Base-by-base conservation (phyloP, 2,113 vertebrate species). In the Peromyscus leucopus region DNA sequence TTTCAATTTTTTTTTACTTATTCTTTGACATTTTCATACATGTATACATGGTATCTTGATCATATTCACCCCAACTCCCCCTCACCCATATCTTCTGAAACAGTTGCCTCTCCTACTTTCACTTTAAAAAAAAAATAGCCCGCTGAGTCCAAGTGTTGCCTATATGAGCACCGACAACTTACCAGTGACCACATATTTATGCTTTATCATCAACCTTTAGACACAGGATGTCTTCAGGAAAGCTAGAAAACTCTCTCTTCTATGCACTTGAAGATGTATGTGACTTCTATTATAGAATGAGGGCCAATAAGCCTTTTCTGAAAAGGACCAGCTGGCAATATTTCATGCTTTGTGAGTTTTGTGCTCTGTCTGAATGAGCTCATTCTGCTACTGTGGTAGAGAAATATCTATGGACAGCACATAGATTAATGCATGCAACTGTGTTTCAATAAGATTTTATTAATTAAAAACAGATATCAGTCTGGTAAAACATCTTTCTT, bases 381-480 rank as follows among this genome's bases (percentile, higher is more conserved):
- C 42, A n/a, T 33, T n/a, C 22, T 36, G 55, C 61, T 46, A 2
- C 39, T 55, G n/a, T 5, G 24, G 13, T 74, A 39, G 1, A 1
- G 89, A 69, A 83, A 51, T 91, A 46, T 74, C 82, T 72, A 31
- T 1, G 67, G 39, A 36, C 10, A 51, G n/a, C 61, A 55, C 11
- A 5, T 17, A 42, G 19, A 22, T 51, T 39, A 91, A 59, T 78
- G 31, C 42, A 6, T 16, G 10, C 69, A 39, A 46, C 55, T 92
- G 24, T 48, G 78, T 83, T 65, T 42, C 74, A 89, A 74, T 79
- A 94, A 94, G 89, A 90, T 26, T 76, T 97, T 95, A 93, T 94
- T 89, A 91, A 22, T 9, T 84, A 48, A 71, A 85, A 75, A n/a
- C 31, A 74, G 36, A n/a, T 74, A 36, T 55, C 51, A 57, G 22